Percentiles rank a stretch among this genome's conserved stretches.
Conservation (phyloP, 2,113 vertebrate species). For the Isurus oxyrinchus region DNA sequence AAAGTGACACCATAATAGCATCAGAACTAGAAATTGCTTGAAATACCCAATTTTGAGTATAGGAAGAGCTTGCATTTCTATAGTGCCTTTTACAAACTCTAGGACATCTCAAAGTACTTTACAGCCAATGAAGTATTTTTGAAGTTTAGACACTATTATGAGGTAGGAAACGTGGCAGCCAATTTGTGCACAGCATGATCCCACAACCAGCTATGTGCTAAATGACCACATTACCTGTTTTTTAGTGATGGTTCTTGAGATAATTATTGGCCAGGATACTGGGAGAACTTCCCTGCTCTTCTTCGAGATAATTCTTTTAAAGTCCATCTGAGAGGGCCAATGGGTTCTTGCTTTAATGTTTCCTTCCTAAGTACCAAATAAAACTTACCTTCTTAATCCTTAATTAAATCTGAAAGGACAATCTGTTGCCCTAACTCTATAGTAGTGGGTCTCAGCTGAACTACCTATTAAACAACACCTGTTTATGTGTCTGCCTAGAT, state of each 20-base stretch:
- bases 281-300: neutral
- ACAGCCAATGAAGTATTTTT: neutral
- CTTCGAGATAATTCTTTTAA: neutral
- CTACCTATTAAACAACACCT: neutral
- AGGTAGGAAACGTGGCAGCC: neutral
- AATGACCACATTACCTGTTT: neutral
- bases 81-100: neutral
- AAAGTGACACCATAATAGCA: neutral
- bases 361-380: neutral
- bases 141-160: neutral
- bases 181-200: neutral
- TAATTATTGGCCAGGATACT: neutral
- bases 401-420: neutral
- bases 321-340: neutral
- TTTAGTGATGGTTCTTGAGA: neutral
- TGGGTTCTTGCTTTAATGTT: neutral
- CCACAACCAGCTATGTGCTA: neutral
- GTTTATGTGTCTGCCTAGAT: neutral
- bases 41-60: neutral
- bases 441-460: neutral
- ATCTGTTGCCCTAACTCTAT: neutral
- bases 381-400: neutral
- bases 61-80: neutral
- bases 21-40: neutral
- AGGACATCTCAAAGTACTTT: neutral